Evolutionary conservation across 2,113 vertebrate species (phyloP).

Genomic region (Gymnogyps californianus): DNA sequence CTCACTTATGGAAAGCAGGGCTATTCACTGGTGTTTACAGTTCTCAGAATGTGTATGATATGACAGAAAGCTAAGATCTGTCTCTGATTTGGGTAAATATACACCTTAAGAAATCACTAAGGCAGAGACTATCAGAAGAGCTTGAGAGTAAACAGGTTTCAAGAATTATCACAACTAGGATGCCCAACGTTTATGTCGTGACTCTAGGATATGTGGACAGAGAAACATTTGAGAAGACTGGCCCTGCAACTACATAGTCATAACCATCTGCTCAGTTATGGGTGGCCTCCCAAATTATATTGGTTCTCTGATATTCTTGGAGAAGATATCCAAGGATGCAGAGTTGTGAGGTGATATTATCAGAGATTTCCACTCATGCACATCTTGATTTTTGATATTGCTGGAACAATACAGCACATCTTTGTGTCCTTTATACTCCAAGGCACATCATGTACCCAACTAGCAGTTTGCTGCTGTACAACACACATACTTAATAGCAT

Average conservation of each 20-base stretch:
- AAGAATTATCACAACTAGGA: not conserved
- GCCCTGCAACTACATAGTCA: not conserved
- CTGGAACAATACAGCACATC: not conserved
- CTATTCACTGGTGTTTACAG: not conserved
- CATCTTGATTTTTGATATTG: not conserved
- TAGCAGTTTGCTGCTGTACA: not conserved
- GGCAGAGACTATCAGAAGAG: not conserved
- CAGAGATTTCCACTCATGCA: not conserved
- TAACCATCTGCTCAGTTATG: not conserved
- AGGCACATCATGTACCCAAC: not conserved
- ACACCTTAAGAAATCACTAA: not conserved
- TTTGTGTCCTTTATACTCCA: not conserved
- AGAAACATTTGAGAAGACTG: not conserved
- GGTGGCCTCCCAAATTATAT: not conserved
- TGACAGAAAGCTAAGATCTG: not conserved
- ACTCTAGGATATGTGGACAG: not conserved
- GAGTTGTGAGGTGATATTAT: not conserved
- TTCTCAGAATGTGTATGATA: not conserved
- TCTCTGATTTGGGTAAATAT: not conserved
- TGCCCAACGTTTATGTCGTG: fast-evolving
- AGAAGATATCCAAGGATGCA: not conserved
- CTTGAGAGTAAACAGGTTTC: not conserved
- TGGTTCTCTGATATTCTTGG: not conserved
- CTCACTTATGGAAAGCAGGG: not conserved
- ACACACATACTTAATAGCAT: not conserved